These are phyloP conservation scores for Lomographa bimaculata DNA, from an alignment of 2,888 invertebrate genomes.

Conservation along the genomic window DNA sequence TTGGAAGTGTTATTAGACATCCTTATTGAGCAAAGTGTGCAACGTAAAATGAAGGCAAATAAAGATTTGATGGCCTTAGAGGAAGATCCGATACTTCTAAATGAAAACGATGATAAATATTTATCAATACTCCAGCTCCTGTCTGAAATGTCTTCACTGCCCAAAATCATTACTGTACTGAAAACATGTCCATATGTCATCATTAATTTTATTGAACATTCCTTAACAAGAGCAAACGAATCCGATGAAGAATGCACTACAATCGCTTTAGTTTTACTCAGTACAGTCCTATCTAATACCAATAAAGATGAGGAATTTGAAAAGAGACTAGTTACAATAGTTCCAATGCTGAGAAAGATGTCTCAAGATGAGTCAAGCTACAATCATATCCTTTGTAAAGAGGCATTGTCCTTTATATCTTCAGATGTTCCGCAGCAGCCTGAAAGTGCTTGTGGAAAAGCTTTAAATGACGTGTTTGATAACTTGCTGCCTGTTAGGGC, in stretches of 20 bases:
- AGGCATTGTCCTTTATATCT: conserved; percentile 56
- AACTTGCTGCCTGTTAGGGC: conserved; percentile 90
- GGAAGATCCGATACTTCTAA: conserved; percentile 56
- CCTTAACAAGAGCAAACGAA: conserved; percentile 52
- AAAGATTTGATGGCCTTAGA: conserved; percentile 59
- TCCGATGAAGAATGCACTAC: conserved; percentile 65
- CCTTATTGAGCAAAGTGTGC: conserved; percentile 50
- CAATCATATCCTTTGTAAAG: conserved; percentile 61
- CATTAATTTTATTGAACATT: conserved; percentile 73
- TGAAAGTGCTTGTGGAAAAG: conserved; percentile 81
- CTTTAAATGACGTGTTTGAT: conserved; percentile 87
- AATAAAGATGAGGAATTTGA: conserved; percentile 40
- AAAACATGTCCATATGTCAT: conserved; percentile 70
- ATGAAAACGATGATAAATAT: conserved; percentile 62
- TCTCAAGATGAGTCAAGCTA: conserved; percentile 44
- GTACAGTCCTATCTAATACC: conserved; percentile 62
- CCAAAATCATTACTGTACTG: conserved; percentile 64
- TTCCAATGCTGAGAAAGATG: conserved; percentile 53
- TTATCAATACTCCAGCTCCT: conserved; percentile 75
- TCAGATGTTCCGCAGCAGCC: conserved; percentile 40
- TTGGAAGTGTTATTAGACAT: conserved; percentile 58
- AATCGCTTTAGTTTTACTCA: conserved; percentile 67
- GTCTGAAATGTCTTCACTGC: conserved; percentile 73
- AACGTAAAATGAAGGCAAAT: conserved; percentile 43
- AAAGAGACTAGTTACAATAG: conserved; percentile 50